Evolutionary conservation across 2,888 invertebrate genomes (phyloP).

Genomic region (Stenchaetothrips biformis): DNA sequence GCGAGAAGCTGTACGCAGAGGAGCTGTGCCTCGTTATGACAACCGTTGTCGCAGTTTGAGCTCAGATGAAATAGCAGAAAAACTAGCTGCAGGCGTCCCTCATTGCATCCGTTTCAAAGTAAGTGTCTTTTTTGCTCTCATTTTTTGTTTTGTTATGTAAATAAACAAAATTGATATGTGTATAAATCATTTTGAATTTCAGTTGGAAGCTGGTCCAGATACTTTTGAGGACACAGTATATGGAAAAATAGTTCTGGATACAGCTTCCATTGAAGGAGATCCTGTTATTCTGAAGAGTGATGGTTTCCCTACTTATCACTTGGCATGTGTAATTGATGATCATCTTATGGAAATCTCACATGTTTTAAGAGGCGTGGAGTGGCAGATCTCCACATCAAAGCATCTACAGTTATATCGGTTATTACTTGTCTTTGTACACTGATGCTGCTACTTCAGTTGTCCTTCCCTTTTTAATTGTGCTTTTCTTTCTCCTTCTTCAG

Average conservation of each 20-base stretch:
- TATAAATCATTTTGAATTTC: constrained; percentile 36
- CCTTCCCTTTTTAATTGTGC: constrained; percentile 29
- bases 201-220: constrained; percentile 59
- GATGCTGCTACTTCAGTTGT: not conserved
- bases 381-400: constrained; percentile 95
- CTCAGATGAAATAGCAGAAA: constrained; percentile 58
- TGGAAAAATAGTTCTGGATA: constrained; percentile 69
- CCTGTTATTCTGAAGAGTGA: constrained; percentile 91
- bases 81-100: constrained; percentile 56
- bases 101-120: constrained; percentile 82
- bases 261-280: constrained; percentile 80
- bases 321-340: constrained; percentile 97
- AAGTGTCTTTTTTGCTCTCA: constrained; percentile 32
- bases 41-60: constrained; percentile 78
- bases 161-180: constrained; percentile 15
- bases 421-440: constrained; percentile 36
- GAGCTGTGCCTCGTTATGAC: constrained; percentile 82
- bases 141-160: not conserved
- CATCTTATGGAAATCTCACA: constrained; percentile 90
- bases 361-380: constrained; percentile 92
- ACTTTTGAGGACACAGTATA: constrained; percentile 76
- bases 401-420: constrained; percentile 87
- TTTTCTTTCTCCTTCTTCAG: constrained; percentile 46
- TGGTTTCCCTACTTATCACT: constrained; percentile 93
- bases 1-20: constrained; percentile 67